These are phyloP conservation scores for Gonatopus flavifemur DNA, from an alignment of 1,140 invertebrate species.

Conservation along the genomic window DNA sequence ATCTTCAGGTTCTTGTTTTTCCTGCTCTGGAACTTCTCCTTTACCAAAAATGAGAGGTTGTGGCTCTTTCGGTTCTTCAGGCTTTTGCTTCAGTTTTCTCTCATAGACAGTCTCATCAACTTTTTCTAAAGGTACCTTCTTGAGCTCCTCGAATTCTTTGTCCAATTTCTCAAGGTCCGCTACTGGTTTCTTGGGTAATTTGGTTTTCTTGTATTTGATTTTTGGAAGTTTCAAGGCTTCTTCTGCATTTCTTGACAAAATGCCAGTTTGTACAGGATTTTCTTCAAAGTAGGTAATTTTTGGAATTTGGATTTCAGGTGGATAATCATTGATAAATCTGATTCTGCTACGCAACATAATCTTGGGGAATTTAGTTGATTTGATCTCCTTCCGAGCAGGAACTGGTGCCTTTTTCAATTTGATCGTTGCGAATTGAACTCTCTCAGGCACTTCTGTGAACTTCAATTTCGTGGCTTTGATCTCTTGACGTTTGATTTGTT, in stretches of 20 bases:
- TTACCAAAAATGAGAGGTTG: slow-evolving; percentile 55
- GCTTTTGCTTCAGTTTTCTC: slow-evolving; percentile 39
- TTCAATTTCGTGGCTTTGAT: slow-evolving; percentile 51
- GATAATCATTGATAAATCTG: slow-evolving; percentile 61
- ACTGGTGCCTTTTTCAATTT: slow-evolving; percentile 65
- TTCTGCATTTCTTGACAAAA: slow-evolving; percentile 67
- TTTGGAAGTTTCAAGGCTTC: slow-evolving; percentile 66
- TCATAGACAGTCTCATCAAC: slow-evolving; percentile 52
- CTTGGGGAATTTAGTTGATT: slow-evolving; percentile 61
- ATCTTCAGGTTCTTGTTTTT: slow-evolving; percentile 56
- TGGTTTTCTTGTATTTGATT: slow-evolving; percentile 57
- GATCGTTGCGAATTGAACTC: slow-evolving; percentile 61
- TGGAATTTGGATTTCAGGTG: slow-evolving; percentile 57
- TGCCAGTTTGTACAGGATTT: slow-evolving; percentile 63
- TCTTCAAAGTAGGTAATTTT: slow-evolving; percentile 57
- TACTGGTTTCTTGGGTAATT: slow-evolving; percentile 52
- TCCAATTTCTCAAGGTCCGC: slow-evolving; percentile 57
- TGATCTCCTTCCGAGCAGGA: slow-evolving; percentile 56
- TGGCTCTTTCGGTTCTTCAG: slow-evolving; percentile 50
- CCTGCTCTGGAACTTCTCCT: slow-evolving; percentile 57
- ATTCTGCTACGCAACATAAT: slow-evolving; percentile 67
- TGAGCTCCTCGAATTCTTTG: slow-evolving; percentile 63
- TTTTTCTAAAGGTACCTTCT: slow-evolving; percentile 56
- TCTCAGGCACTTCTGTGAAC: slow-evolving; percentile 45
- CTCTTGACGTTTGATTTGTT: slow-evolving; percentile 49